Base-by-base conservation (phyloP, 2,888 invertebrate genomes). In the Polydrusus pterygomalis region DNA sequence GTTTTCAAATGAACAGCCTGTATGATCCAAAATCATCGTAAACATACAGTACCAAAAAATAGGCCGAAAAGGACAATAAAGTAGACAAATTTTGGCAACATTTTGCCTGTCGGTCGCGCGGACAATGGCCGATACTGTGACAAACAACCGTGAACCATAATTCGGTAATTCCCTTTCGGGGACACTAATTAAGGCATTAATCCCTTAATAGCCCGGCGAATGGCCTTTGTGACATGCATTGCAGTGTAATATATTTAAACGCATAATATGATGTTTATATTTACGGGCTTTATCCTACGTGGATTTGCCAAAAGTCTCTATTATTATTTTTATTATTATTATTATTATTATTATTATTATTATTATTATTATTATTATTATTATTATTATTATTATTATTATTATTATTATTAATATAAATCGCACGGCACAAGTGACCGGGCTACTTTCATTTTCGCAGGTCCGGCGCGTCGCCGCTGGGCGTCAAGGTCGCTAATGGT, bases 101-200 rank as follows among this genome's bases (percentile, higher is more conserved):
- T 65, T 72, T 56, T 56, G 72, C 56, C 64, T 40, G 64, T 65
- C 56, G 68, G 9, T 56, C 56, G 56, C 8, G 38, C 56, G 72
- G 43, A 73, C 68, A 68, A 60, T 60, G 62, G 73, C 15, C 58
- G 58, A 73, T 60, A 68, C 73, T 73, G 67, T 73, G 73, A 73
- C 73, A 73, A 73, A 73, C 68, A 73, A 73, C 73, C 68, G 67
- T 73, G 56, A 60, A 45, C 67, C 47, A 13, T 71, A 71, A 71
- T 71, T 62, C 71, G 73, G 18, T 68, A 67, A 68, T 68, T 38
- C 73, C 60, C 20, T 30, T 60, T 68, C 25, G 68, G 60, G 73
- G 60, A 67, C 68, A 67, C 38, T 49, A n/a, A n/a, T n/a, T n/a
- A n/a, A 62, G 67, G 49, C 73, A 58, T 47, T 73, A 73, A 73